These are phyloP conservation scores for Otis tarda DNA, from an alignment of 2,113 vertebrate species.

Conservation along the genomic window DNA sequence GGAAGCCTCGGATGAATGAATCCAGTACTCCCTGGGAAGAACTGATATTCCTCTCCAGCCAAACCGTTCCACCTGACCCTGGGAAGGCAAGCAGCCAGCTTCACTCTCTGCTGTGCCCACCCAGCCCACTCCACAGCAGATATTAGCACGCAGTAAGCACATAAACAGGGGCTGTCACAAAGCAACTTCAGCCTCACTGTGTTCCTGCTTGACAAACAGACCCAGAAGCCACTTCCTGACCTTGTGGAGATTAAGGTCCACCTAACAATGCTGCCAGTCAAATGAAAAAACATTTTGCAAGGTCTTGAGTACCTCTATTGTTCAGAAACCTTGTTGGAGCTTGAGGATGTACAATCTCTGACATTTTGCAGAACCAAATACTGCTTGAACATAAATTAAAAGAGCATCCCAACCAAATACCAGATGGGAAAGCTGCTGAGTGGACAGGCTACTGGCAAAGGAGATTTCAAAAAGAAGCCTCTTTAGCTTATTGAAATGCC, in stretches of 20 bases:
- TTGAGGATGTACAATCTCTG: neutral
- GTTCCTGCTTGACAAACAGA: neutral
- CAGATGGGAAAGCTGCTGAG: neutral
- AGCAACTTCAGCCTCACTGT: fast-evolving
- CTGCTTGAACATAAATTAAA: neutral
- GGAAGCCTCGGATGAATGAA: neutral
- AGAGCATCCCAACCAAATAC: neutral
- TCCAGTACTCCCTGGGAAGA: neutral
- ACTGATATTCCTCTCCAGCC: neutral
- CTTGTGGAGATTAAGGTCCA: neutral
- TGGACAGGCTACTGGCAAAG: neutral
- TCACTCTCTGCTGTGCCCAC: neutral
- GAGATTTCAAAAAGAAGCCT: neutral
- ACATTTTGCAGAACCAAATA: neutral
- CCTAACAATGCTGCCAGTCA: neutral
- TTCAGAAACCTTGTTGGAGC: neutral
- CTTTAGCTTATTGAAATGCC: neutral
- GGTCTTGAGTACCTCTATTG: fast-evolving
- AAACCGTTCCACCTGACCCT: neutral
- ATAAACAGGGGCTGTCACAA: neutral
- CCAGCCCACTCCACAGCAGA: neutral
- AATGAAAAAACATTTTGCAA: neutral
- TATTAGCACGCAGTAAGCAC: fast-evolving
- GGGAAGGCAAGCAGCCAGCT: neutral
- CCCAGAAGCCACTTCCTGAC: neutral